These are phyloP conservation scores for Magallana ariakensis DNA, from an alignment of 1,140 invertebrate genomes.

Conservation along the genomic window DNA sequence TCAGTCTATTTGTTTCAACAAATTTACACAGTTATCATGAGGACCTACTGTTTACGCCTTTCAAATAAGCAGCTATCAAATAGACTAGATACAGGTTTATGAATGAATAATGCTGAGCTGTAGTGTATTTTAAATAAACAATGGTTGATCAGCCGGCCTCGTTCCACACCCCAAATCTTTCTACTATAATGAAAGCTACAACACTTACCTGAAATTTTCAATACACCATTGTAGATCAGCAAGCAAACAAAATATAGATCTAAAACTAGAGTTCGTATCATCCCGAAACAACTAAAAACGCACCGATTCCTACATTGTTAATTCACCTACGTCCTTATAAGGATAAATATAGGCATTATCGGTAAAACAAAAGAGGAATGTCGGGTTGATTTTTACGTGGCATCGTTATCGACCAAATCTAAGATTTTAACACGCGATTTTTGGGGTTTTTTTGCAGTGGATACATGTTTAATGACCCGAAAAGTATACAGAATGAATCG, in stretches of 20 bases:
- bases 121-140: background rate
- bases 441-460: background rate
- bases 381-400: background rate
- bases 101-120: background rate
- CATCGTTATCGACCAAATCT: slow-evolving; percentile 5
- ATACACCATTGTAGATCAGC: slow-evolving; percentile 20
- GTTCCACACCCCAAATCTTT: background rate
- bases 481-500: background rate
- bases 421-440: slow-evolving; percentile 9
- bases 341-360: slow-evolving; percentile 5
- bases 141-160: background rate
- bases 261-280: background rate
- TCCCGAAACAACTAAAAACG: background rate
- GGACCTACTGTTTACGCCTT: no score
- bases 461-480: background rate
- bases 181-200: slow-evolving; percentile 1
- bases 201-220: slow-evolving; percentile 21
- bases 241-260: background rate
- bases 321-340: background rate
- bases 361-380: slow-evolving; percentile 4
- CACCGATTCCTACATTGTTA: background rate
- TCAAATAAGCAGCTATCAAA: no score
- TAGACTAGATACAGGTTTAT: background rate
- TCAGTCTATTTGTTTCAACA: no score
- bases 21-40: no score